Percentiles rank a stretch among this genome's conserved stretches.
These are phyloP conservation scores for Drepana arcuata DNA, from an alignment of 1,140 invertebrate species.

Conservation along the genomic window DNA sequence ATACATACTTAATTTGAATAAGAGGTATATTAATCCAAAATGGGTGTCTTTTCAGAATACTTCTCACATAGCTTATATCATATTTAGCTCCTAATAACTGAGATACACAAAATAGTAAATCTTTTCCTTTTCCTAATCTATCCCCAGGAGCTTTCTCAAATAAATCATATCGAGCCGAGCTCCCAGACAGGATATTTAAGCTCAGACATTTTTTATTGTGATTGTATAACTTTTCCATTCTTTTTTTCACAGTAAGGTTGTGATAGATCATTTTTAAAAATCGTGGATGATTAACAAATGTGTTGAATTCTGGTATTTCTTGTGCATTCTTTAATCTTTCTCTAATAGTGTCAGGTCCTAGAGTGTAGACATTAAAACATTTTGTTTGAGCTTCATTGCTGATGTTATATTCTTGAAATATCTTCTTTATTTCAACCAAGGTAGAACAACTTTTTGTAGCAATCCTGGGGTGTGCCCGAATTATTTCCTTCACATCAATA, in stretches of 20 bases:
- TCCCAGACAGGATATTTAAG: conserved; percentile 58
- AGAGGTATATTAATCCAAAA: conserved; percentile 70
- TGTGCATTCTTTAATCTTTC: conserved; percentile 59
- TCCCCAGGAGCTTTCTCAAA: conserved; percentile 45
- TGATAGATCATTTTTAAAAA: conserved; percentile 68
- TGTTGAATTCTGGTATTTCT: conserved; percentile 59
- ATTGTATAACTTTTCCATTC: conserved; percentile 59
- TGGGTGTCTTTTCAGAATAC: conserved; percentile 64
- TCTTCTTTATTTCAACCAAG: conserved; percentile 52
- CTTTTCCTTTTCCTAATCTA: conserved; percentile 54
- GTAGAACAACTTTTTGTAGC: conserved; percentile 48
- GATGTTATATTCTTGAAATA: conserved; percentile 64
- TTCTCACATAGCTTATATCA: conserved; percentile 38
- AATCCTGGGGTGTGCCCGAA: conserved; percentile 63
- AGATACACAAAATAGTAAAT: conserved; percentile 47
- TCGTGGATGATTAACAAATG: conserved; percentile 66
- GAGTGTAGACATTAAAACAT: conserved; percentile 58
- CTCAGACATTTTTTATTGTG: conserved; percentile 64
- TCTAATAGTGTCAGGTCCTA: conserved; percentile 55
- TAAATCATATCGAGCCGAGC: conserved; percentile 45
- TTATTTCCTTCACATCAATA: conserved; percentile 58
- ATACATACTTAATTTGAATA: conserved; percentile 62
- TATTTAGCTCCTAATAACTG: conserved; percentile 38
- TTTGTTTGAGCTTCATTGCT: conserved; percentile 47
- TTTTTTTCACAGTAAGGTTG: conserved; percentile 55